Evolutionary conservation across 1,140 invertebrate species (phyloP), one percentile per base, ranked within the genome.

Genomic region (Bombus polaris): DNA sequence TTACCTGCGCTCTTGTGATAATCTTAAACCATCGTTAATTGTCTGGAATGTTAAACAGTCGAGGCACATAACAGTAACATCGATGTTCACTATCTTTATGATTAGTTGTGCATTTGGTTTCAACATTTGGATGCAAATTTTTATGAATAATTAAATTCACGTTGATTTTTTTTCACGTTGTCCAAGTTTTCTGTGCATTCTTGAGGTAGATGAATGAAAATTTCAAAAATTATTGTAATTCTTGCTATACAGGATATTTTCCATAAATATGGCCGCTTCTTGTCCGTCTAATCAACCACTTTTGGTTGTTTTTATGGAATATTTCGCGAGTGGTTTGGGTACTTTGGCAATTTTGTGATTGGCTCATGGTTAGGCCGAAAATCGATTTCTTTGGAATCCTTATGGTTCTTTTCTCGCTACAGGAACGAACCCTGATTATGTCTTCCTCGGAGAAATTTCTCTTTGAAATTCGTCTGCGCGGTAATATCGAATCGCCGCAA

Each of bases 221-320:
- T 32, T 15, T 32, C 39, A 10, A 28, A 28, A 9, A 15, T 53
- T 32, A n/a, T 13, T 12, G 1, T 18, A 15, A 15, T 12, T 22
- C 68, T 44, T 28, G 71, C 25, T 91, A 92, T 28, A 91, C 76
- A 1, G 90, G 90, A 87, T 94, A 94, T 88, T 93, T 94, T 68
- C 93, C 93, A 70, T 94, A 94, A 18, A 94, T 70, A 13, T 93
- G 92, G 13, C 94, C 94, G 85, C 94, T 94, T 53, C 94, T 89
- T 1, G 94, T 94, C 74, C 89, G 91, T 18, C 94, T 89, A 59
- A 94, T 75, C n/a, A 94, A 42, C 93, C 93, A 94, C 81, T 83
- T 84, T 57, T 82, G 83, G 9, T 8, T 37, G 28, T n/a, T 83
- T 62, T 75, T 90, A n/a, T 85, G 70, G 13, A 80, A 77, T 8